Base-by-base conservation (phyloP, 2,113 vertebrate genomes). In the Vulpes lagopus region DNA sequence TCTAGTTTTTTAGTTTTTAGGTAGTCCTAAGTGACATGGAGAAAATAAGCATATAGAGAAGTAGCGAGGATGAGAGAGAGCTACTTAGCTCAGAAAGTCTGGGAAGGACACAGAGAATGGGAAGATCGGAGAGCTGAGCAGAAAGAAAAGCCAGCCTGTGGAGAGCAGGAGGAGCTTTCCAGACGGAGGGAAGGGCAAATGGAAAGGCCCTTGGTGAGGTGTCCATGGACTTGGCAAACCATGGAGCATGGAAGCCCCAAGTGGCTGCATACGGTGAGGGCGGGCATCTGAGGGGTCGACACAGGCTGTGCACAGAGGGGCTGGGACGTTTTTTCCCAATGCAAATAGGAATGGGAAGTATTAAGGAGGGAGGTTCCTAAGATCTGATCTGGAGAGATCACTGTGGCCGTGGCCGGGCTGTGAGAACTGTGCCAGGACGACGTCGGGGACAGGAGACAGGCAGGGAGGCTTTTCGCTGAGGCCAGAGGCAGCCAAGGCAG, bases 401-500 rank as follows among this genome's bases (percentile, higher is more conserved):
- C 51, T 15, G 57, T 11, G 69, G 60, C 19, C 1, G 0, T 7
- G 30, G 43, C 43, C 43, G 1, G 43, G 43, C 43, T 4, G 8
- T 62, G 62, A 16, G 59, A 78, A 43, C 49, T 11, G 10, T 32
- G 64, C 25, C 11, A 15, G 76, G 3, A 22, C 30, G 16, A 30
- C 6, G 5, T 2, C 5, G 55, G 25, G 19, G 59, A 25, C 55
- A n/a, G 11, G 49, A 82, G n/a, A 11, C 83, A 23, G 65, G 64
- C 64, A 22, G 49, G 86, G 65, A 89, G 82, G 65, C 73, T 38
- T 6, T 32, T 30, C n/a, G 27, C 60, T 3, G 14, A 71, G 78
- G n/a, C n/a, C 49, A 51, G 62, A 25, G 73, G 20, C 4, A 0
- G 51, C 5, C 0, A 38, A 43, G 0, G 0, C 43, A 49, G 53